phyloP scores from a whole-genome alignment of 1,140 invertebrate genomes.

The Meloidogyne chitwoodi region DNA sequence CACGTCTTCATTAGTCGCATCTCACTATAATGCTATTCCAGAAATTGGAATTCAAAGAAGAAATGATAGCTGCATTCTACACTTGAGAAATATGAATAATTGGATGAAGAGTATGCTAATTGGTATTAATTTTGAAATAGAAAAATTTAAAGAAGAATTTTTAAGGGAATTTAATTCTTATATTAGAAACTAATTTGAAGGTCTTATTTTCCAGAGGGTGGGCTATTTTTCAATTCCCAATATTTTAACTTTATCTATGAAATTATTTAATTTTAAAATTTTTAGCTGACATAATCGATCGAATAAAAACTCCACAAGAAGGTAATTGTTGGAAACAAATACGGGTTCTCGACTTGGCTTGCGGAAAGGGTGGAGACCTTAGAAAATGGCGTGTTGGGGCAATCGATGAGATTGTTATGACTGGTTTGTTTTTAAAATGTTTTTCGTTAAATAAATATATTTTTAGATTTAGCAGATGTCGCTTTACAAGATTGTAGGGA shows the following conservation, averaged over 20 bases:
- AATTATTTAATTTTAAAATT: slow-evolving; percentile 10
- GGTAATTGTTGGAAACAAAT: slow-evolving; percentile 60
- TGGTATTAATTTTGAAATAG: slow-evolving; percentile 60
- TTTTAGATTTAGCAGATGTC: slow-evolving; percentile 79
- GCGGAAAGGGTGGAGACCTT: slow-evolving; percentile 93
- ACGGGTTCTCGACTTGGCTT: slow-evolving; percentile 67
- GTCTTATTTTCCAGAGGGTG: too few species aligned
- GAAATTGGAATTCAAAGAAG: slow-evolving; percentile 76
- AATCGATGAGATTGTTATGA: slow-evolving; percentile 81
- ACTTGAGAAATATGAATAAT: slow-evolving; percentile 94
- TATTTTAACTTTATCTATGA: background rate
- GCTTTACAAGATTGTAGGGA: slow-evolving; percentile 77
- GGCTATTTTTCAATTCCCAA: too few species aligned
- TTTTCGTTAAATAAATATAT: background rate
- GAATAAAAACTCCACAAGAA: slow-evolving; percentile 66
- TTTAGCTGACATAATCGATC: slow-evolving; percentile 59
- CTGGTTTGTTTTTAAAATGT: slow-evolving; percentile 61
- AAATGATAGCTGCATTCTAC: slow-evolving; percentile 80
- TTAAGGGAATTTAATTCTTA: too few species aligned
- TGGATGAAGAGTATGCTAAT: slow-evolving; percentile 96
- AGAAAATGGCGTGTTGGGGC: slow-evolving; percentile 84
- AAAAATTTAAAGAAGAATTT: background rate
- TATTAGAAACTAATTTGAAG: too few species aligned
- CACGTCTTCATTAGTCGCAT: slow-evolving; percentile 56
- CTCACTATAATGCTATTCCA: slow-evolving; percentile 64